Percentiles rank a stretch among this genome's conserved stretches.
These are phyloP conservation scores for Sakesphorus luctuosus DNA, from an alignment of 2,113 vertebrate species.

Conservation along the genomic window DNA sequence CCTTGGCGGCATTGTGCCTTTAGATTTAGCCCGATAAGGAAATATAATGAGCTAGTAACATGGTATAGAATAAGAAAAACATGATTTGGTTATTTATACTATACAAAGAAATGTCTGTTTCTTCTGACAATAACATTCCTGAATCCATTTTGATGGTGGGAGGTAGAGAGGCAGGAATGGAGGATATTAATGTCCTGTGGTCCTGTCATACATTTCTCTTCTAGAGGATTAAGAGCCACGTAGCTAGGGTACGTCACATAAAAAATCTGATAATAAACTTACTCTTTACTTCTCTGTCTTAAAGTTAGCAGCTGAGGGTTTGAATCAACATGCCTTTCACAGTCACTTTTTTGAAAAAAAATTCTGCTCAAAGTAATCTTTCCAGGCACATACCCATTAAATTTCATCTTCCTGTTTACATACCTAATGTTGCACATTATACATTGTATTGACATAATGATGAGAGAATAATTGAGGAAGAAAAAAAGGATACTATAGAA, in stretches of 20 bases:
- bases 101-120: neutral
- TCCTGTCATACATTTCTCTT: neutral
- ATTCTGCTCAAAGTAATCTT: neutral
- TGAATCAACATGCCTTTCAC: neutral
- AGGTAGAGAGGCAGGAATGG: neutral
- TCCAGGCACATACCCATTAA: neutral
- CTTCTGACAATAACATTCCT: neutral
- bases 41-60: neutral
- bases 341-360: neutral
- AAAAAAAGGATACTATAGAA: neutral
- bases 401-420: neutral
- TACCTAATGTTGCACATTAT: neutral
- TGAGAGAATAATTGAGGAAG: neutral
- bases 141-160: neutral
- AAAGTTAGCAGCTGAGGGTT: neutral
- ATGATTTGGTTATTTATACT: neutral
- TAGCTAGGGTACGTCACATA: neutral
- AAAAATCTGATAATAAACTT: neutral
- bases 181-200: neutral
- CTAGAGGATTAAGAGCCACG: neutral
- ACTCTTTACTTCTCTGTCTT: neutral
- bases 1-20: fast-evolving
- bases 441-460: neutral
- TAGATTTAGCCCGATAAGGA: neutral
- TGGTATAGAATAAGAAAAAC: neutral